phyloP scores from a whole-genome alignment of 2,797 vertebrate species.

The Rhabdomys pumilio region DNA sequence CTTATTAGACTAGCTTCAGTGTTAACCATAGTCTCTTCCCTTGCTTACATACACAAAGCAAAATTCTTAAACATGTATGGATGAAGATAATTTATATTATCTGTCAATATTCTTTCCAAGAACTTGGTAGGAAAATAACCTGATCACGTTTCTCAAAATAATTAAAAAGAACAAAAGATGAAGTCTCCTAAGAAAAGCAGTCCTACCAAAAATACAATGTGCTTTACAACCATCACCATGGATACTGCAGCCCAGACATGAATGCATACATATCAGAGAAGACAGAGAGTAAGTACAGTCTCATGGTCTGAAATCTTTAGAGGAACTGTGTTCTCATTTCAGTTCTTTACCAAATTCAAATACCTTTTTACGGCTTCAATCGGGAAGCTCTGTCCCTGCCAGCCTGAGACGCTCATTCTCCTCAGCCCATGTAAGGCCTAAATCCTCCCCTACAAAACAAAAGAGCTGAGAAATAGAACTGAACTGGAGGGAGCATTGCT shows the following conservation, averaged over 20 bases:
- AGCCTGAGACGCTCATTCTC: not conserved
- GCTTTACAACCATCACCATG: conserved; percentile 62
- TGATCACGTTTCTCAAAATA: conserved; percentile 89
- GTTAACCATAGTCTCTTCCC: conserved; percentile 70
- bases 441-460: conserved; percentile 46
- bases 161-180: conserved; percentile 87
- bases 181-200: conserved; percentile 76
- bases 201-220: conserved; percentile 67
- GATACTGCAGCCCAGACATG: conserved; percentile 54
- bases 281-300: conserved; percentile 65
- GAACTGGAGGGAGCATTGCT: conserved; percentile 57
- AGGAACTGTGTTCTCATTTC: conserved; percentile 34
- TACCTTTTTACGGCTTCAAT: not conserved
- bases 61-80: conserved; percentile 87
- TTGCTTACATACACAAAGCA: conserved; percentile 85
- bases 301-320: conserved; percentile 20
- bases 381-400: conserved; percentile 16
- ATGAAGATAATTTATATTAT: conserved; percentile 87
- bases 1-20: conserved; percentile 41
- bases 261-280: conserved; percentile 55
- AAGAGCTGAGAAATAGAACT: not conserved
- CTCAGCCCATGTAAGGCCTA: conserved; percentile 1
- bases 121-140: conserved; percentile 89
- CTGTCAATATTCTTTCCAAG: conserved; percentile 87
- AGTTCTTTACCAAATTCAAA: conserved; percentile 25